Base-by-base conservation (phyloP, 2,797 vertebrate genomes). In the Ctenopoma kingsleyae region DNA sequence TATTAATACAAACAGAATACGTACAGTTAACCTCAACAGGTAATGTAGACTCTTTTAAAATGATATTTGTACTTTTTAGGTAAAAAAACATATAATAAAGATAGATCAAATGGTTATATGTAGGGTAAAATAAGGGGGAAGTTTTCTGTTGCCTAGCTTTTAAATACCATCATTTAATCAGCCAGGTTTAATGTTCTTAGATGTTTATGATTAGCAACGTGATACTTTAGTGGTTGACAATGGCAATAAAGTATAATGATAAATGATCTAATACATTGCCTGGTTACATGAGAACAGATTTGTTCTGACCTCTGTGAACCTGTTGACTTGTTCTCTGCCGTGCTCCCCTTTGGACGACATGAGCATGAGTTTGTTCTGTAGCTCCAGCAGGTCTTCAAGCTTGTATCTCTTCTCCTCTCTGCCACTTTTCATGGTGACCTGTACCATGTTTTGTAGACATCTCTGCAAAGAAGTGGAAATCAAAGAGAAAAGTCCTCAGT, bases 321-420 rank as follows among this genome's bases (percentile, higher is more conserved):
- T 80, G 82, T 89, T 92, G 64, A 94, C 94, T 62, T 95, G 91
- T 15, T 94, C 91, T 60, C 84, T 86, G 65, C 93, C 90, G 3
- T 90, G 85, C 36, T 94, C 92, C 19, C 91, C 90, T 85, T 94
- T 94, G 40, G 93, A 94, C 0, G 94, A 92, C 73, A 95, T 94
- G 50, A 95, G 83, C 94, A 95, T 94, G 36, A 95, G 89, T 57
- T 95, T 95, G 86, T 95, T 95, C 67, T 93, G 95, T 2, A 95
- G 85, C 80, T 95, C 94, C 25, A 90, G 75, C 22, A 95, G 87
- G 10, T 95, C 90, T 4, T 92, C 84, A 0, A 94, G 86, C 56
- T 66, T 85, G 83, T 91, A 94, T 32, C 55, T 76, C 77, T 85
- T 92, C 36, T 76, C 47, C 8, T 62, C 44, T 22, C 8, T 6